These are phyloP conservation scores for Gastrophysa polygoni DNA, from an alignment of 2,888 invertebrate genomes.

Conservation along the genomic window DNA sequence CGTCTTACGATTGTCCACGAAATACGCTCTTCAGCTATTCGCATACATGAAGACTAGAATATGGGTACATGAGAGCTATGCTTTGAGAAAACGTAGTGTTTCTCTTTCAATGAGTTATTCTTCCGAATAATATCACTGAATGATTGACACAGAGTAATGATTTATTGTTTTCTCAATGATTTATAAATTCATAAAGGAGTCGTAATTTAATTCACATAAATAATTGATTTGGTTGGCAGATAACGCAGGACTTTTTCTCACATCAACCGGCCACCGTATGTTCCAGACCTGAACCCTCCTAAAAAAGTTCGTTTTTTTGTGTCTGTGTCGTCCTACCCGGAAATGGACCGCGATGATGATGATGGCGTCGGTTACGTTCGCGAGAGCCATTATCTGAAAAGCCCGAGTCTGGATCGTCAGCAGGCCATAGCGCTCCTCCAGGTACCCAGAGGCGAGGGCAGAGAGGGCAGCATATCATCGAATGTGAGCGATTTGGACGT, in stretches of 20 bases:
- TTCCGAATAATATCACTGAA: no score
- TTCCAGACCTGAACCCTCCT: conserved; percentile 21
- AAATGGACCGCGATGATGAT: conserved; percentile 54
- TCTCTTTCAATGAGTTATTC: no score
- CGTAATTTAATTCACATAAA: no score
- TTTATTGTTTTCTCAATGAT: no score
- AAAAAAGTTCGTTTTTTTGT: conserved; percentile 40
- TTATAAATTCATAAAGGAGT: no score
- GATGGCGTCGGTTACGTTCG: conserved; percentile 63
- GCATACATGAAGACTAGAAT: no score
- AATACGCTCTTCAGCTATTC: no score
- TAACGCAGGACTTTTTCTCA: conserved; percentile 1
- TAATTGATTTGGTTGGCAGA: no score
- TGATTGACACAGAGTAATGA: no score
- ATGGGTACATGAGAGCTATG: no score
- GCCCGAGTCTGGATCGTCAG: conserved; percentile 54
- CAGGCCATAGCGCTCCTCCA: conserved; percentile 57
- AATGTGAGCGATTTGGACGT: conserved; percentile 64
- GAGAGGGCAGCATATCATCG: conserved; percentile 62
- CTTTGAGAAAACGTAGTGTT: no score
- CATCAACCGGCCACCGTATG: neutral
- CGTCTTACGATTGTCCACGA: no score
- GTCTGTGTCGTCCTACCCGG: conserved; percentile 36
- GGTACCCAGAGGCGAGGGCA: conserved; percentile 53
- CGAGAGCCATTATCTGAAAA: conserved; percentile 63